These are phyloP conservation scores for Sporophila hypoxantha DNA, from an alignment of 2,113 vertebrate genomes.

Conservation along the genomic window DNA sequence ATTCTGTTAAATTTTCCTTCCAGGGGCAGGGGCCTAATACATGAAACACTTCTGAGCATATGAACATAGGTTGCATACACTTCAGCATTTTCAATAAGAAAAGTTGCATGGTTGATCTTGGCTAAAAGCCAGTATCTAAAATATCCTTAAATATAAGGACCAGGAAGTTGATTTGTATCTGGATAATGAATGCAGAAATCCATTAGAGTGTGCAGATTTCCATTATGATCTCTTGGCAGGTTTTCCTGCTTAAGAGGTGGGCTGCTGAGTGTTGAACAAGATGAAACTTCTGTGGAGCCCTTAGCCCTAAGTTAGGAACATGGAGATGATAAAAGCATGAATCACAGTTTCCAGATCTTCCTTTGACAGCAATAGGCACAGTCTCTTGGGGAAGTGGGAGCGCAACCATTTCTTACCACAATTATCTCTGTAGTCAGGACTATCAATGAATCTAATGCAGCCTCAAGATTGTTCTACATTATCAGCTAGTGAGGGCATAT, in stretches of 20 bases:
- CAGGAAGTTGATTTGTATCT: slow-evolving; percentile 60
- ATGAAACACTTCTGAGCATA: not conserved
- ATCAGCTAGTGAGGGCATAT: not conserved
- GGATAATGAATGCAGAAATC: slow-evolving; percentile 57
- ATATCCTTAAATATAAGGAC: slow-evolving; percentile 47
- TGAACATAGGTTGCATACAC: not conserved
- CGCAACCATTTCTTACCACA: slow-evolving; percentile 36
- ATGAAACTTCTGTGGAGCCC: slow-evolving; percentile 39
- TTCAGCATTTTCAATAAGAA: not conserved
- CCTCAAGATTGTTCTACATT: slow-evolving; percentile 26
- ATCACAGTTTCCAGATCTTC: slow-evolving; percentile 49
- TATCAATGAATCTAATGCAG: slow-evolving; percentile 33
- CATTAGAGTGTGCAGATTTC: slow-evolving; percentile 58
- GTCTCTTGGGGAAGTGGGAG: slow-evolving; percentile 7
- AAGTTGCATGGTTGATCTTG: slow-evolving; percentile 14
- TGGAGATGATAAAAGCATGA: slow-evolving; percentile 54
- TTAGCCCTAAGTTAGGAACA: slow-evolving; percentile 27
- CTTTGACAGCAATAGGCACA: slow-evolving; percentile 26
- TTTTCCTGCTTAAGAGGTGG: slow-evolving; percentile 53
- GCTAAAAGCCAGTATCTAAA: slow-evolving; percentile 43
- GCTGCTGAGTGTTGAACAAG: slow-evolving; percentile 46
- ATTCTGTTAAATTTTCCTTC: not conserved
- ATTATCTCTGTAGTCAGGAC: slow-evolving; percentile 32
- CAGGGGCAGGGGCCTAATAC: not conserved
- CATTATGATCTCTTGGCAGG: slow-evolving; percentile 60